Evolutionary conservation across 2,888 invertebrate genomes (phyloP), one percentile per base, ranked within the genome.

Genomic region (Amphipyra berbera): DNA sequence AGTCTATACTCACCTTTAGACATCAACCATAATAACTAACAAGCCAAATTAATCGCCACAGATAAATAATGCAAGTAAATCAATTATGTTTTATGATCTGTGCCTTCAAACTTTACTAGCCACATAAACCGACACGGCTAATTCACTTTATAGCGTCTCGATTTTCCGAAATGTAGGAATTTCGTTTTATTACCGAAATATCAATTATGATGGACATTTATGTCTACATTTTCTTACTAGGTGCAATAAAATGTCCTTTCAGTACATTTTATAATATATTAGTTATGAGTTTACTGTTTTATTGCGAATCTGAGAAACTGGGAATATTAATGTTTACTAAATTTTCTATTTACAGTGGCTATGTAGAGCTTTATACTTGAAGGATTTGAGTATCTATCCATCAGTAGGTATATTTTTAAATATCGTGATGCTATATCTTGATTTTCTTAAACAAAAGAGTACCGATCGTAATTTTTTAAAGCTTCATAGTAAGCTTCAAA

Each of bases 81-180:
- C 85, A 85, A 83, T 81, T 82, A 79, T 72, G 62, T 79, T 83
- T 82, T 82, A 84, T 79, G 77, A 65, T 59, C 59, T 56, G 56
- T 76, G 75, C 57, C 60, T 60, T 58, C 60, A 47, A 57, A 65
- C 57, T 67, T 61, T 57, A 77, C 60, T 76, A 45, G 61, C 58
- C 21, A 27, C 68, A 66, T 70, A 65, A 73, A 73, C 30, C 71
- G 62, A 50, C 59, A 56, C 59, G 65, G 53, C 44, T 58, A 72
- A 75, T 59, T 62, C 47, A 70, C 21, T 78, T 75, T 59, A 60
- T 54, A 63, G 54, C 75, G 47, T 45, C 57, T 59, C 59, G 61
- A 78, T 71, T 75, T 72, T 76, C 72, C 68, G 72, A 65, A 63
- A 75, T 48, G 60, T 41, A 65, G 62, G 68, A 75, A 65, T 75